phyloP scores from a whole-genome alignment of 2,113 vertebrate genomes.

The Barnardius zonarius region DNA sequence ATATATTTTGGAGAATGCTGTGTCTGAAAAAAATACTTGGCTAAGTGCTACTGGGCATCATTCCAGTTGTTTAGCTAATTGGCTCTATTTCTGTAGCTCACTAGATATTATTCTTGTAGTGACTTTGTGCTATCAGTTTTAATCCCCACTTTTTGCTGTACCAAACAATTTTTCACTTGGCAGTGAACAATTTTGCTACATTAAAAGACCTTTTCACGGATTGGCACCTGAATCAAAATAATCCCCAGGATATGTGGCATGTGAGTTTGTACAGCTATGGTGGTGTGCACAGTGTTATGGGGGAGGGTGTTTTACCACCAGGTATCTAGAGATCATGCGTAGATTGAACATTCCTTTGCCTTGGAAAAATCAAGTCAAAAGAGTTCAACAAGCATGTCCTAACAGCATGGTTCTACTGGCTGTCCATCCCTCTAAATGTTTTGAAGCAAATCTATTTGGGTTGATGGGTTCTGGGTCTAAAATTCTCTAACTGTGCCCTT shows the following conservation, averaged over 20 bases:
- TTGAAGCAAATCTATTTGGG: neutral
- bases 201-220: neutral
- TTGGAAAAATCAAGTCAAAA: neutral
- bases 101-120: neutral
- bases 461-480: neutral
- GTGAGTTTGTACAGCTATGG: neutral
- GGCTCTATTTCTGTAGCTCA: neutral
- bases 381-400: neutral
- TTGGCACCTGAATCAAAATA: neutral
- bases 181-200: neutral
- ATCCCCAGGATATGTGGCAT: neutral
- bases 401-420: neutral
- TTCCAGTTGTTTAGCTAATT: neutral
- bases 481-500: neutral
- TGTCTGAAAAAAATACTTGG: neutral
- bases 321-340: rapidly evolving
- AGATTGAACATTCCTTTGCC: neutral
- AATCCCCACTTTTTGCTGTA: neutral
- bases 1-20: neutral
- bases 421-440: neutral
- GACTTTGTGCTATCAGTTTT: neutral
- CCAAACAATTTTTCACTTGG: neutral
- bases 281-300: neutral
- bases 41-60: neutral
- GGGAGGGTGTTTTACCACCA: neutral